Evolutionary conservation across 2,113 vertebrate species (phyloP), one percentile per base, ranked within the genome.

Genomic region (Meleagris gallopavo): DNA sequence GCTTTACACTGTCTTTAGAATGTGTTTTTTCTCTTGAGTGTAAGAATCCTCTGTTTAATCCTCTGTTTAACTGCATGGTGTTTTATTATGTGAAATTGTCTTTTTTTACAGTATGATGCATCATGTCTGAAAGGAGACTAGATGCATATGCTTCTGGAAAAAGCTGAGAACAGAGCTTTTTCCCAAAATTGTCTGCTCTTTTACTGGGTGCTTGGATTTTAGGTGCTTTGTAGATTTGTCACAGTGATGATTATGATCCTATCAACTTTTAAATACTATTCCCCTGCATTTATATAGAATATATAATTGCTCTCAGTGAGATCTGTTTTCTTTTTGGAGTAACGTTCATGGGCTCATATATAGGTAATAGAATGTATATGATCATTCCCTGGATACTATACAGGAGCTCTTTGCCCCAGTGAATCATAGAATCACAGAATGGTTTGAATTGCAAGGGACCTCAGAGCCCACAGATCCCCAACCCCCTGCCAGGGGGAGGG

Each of bases 21-120:
- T 54, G 4, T 29, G 2, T 48, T 22, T 22, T 25, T 57, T 69
- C 13, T 30, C 30, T 8, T 5, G 0, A n/a, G n/a, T 30, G 11
- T 60, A 69, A 25, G 60, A 81, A 48, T 50, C 5, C 13, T 64
- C 8, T 45, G 9, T 70, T 76, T 81, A 85, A 46, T n/a, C n/a
- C n/a, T n/a, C 29, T 74, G 27, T n/a, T n/a, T n/a, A n/a, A n/a
- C n/a, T 34, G 2, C 38, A 66, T 50, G 36, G 11, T 29, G 43
- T 70, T 54, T 82, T 60, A n/a, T 34, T 73, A n/a, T 36, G 5
- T 25, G 34, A 18, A 86, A 20, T 48, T 16, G 8, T 19, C 3
- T 46, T 19, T 34, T 52, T 43, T 45, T 34, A 7, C 8, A 0
- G 0, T 58, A 36, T 34, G 41, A 24, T 16, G 19, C 45, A 7